These are phyloP conservation scores for Rana temporaria DNA, from an alignment of 2,113 vertebrate species.

Conservation along the genomic window DNA sequence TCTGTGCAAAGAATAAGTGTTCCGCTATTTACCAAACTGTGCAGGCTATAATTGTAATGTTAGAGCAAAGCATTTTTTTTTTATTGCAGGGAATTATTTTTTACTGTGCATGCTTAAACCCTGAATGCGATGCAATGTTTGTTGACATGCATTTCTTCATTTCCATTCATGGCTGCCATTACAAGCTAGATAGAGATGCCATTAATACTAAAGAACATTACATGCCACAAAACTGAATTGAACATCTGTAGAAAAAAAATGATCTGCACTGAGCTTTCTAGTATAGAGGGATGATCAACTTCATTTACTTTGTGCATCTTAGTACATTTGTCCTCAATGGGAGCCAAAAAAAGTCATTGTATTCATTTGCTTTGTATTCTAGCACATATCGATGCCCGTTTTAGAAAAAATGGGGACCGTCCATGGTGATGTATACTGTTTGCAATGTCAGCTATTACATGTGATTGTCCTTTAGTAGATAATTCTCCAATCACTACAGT, in stretches of 20 bases:
- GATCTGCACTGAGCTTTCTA: not conserved
- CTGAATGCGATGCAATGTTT: not conserved
- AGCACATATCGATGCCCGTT: not conserved
- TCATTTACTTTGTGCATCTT: not conserved
- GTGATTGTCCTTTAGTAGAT: no score
- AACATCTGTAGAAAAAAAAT: no score
- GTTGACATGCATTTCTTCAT: not conserved
- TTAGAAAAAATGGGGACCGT: not conserved
- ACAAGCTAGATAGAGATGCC: not conserved
- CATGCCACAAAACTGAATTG: not conserved
- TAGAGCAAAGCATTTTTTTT: not conserved
- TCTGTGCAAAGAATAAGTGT: conserved; percentile 8
- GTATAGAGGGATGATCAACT: not conserved
- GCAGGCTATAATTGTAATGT: conserved; percentile 29
- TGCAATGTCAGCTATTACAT: no score
- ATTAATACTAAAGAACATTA: not conserved
- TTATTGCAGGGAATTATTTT: conserved; percentile 12
- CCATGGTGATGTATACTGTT: no score
- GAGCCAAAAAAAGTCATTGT: not conserved
- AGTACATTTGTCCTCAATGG: not conserved
- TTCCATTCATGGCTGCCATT: not conserved
- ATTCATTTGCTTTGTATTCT: not conserved
- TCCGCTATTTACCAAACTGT: conserved; percentile 17
- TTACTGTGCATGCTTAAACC: conserved; percentile 9
- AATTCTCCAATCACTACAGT: no score